Evolutionary conservation across 2,888 invertebrate genomes (phyloP).

Genomic region (Norana najaformis): DNA sequence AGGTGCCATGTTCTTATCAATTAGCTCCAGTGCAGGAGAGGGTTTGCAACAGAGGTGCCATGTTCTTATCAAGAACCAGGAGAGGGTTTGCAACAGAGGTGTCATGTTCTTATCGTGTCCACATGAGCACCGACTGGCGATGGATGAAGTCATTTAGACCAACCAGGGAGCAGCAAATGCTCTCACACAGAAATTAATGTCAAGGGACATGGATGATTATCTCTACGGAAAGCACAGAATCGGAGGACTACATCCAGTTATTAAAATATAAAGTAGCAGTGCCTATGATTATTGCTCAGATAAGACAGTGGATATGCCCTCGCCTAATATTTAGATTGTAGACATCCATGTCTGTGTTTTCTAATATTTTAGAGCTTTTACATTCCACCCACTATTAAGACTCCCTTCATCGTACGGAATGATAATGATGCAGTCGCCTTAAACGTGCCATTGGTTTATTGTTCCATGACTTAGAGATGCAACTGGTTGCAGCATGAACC

Average conservation of each 20-base stretch:
- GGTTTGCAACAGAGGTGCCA: neutral
- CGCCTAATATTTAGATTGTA: too few relatives aligned
- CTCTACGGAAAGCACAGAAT: too few relatives aligned
- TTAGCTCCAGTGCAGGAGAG: too few relatives aligned
- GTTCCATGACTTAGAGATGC: neutral
- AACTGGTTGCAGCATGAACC: too few relatives aligned
- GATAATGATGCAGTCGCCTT: neutral
- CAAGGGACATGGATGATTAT: too few relatives aligned
- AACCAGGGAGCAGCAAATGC: neutral
- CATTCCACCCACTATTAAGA: neutral
- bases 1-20: neutral
- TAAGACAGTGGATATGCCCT: too few relatives aligned
- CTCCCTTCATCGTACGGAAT: neutral
- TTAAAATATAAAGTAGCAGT: neutral
- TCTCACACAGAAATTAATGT: too few relatives aligned
- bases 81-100: neutral
- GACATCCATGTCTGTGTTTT: too few relatives aligned
- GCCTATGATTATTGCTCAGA: neutral
- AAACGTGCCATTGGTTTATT: neutral
- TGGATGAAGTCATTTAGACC: neutral
- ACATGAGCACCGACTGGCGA: neutral
- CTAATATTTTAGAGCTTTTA: neutral
- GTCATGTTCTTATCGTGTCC: neutral
- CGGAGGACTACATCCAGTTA: neutral
- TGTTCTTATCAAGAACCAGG: neutral